Conservation (phyloP, 2,888 invertebrate species). For the Ophion obscuratus region DNA sequence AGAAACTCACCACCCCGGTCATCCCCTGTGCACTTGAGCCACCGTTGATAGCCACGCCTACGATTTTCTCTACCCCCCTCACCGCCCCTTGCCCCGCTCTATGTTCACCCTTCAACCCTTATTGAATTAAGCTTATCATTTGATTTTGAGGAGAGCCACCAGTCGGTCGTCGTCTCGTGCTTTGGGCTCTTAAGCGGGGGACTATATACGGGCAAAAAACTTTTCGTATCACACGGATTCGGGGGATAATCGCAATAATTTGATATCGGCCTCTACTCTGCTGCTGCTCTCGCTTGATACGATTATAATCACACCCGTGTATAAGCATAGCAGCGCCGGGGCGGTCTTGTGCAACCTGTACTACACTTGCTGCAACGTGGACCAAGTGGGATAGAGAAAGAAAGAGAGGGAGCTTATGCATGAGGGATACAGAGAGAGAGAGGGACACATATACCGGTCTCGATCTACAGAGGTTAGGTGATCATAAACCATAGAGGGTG, state of each 20-base stretch:
- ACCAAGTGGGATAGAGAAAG: conserved; percentile 46
- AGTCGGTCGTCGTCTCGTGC: conserved; percentile 81
- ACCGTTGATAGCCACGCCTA: conserved; percentile 58
- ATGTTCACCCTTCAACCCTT: conserved; percentile 74
- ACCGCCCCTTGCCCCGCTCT: conserved; percentile 64
- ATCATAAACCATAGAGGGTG: conserved; percentile 43
- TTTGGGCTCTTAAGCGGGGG: conserved; percentile 77
- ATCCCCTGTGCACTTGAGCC: conserved; percentile 44
- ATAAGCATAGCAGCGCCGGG: conserved; percentile 71
- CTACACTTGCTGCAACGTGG: conserved; percentile 43
- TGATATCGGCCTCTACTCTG: conserved; percentile 78
- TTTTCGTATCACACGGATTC: conserved; percentile 75
- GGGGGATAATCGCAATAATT: conserved; percentile 83
- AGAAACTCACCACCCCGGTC: conserved; percentile 55
- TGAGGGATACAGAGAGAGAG: conserved; percentile 38
- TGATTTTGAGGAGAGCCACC: conserved; percentile 84
- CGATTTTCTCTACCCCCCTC: conserved; percentile 27
- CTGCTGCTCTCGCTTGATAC: conserved; percentile 73
- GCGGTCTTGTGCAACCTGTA: conserved; percentile 56
- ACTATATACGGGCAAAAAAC: conserved; percentile 76
- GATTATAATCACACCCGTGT: conserved; percentile 79
- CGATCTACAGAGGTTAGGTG: conserved; percentile 43
- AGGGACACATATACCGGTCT: conserved; percentile 45
- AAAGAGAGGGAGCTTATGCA: conserved; percentile 25
- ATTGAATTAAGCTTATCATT: conserved; percentile 84